phyloP scores from a whole-genome alignment of 1,140 invertebrate genomes.

The Brachionus paranguensis region DNA sequence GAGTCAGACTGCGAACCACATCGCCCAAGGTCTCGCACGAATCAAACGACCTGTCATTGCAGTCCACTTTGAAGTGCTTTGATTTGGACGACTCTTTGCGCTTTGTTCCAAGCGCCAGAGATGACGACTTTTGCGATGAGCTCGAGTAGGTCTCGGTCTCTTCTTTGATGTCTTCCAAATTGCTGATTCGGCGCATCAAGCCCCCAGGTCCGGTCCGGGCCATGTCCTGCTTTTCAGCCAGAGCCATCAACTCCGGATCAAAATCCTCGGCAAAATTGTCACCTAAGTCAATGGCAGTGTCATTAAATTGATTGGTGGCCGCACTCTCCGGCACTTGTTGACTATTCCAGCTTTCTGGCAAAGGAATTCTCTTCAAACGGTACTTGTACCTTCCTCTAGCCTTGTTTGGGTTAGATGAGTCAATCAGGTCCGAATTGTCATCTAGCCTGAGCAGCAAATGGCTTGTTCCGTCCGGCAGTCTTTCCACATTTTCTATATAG shows the following conservation, averaged over 20 bases:
- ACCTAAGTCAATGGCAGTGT: neutral
- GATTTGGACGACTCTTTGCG: neutral
- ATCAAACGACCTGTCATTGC: neutral
- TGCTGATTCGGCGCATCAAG: neutral
- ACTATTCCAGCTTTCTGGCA: neutral
- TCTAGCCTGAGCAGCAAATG: slow-evolving; percentile 6
- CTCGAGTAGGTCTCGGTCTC: slow-evolving; percentile 8
- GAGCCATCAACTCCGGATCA: neutral
- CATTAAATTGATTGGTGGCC: neutral
- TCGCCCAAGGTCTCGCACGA: neutral
- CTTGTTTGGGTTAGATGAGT: neutral
- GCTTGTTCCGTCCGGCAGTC: neutral
- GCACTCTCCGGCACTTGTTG: neutral
- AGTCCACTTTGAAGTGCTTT: slow-evolving; percentile 7
- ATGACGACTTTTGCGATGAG: neutral
- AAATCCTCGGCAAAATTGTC: slow-evolving; percentile 17
- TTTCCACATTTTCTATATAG: slow-evolving; percentile 16
- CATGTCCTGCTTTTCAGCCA: neutral
- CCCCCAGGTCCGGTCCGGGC: neutral
- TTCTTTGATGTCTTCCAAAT: slow-evolving; percentile 25
- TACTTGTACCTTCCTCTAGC: slow-evolving; percentile 17
- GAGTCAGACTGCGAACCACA: neutral
- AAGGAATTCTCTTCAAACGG: neutral
- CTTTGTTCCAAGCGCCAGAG: neutral
- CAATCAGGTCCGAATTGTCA: neutral